Percentiles rank a stretch among this genome's conserved stretches.
Conservation (phyloP, 2,113 vertebrate genomes). For the Sylvia atricapilla region DNA sequence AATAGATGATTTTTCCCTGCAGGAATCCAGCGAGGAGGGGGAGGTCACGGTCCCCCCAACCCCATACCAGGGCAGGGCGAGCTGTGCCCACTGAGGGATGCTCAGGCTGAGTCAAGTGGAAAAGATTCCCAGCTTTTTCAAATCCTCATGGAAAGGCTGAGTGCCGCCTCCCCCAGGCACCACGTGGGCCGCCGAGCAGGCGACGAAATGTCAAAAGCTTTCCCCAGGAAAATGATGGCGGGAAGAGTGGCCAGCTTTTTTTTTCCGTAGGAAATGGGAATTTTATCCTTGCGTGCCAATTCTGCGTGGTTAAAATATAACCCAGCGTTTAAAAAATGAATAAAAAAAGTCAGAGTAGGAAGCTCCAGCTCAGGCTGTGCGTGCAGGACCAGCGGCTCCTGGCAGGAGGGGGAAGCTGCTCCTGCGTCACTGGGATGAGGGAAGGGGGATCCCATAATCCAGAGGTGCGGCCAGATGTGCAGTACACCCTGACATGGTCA, state of each 20-base stretch:
- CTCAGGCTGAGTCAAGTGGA: neutral
- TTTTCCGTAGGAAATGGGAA: neutral
- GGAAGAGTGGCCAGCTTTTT: neutral
- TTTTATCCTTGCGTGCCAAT: neutral
- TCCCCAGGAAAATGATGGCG: neutral
- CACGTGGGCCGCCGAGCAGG: neutral
- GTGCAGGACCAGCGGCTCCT: neutral
- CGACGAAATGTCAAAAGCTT: neutral
- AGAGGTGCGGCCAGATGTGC: neutral
- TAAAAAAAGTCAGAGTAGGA: neutral
- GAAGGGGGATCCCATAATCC: neutral
- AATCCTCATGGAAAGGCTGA: neutral
- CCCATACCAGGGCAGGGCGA: accelerated
- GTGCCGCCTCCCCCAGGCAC: neutral
- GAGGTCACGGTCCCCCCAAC: neutral
- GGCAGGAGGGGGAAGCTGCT: neutral
- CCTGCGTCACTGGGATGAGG: neutral
- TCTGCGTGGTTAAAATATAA: neutral
- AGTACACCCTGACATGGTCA: accelerated
- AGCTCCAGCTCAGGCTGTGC: neutral
- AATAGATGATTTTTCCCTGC: neutral
- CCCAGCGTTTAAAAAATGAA: neutral
- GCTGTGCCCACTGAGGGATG: neutral
- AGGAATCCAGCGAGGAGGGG: neutral
- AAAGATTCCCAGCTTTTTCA: neutral